phyloP scores from a whole-genome alignment of 2,113 vertebrate species.

The Eublepharis macularius region DNA sequence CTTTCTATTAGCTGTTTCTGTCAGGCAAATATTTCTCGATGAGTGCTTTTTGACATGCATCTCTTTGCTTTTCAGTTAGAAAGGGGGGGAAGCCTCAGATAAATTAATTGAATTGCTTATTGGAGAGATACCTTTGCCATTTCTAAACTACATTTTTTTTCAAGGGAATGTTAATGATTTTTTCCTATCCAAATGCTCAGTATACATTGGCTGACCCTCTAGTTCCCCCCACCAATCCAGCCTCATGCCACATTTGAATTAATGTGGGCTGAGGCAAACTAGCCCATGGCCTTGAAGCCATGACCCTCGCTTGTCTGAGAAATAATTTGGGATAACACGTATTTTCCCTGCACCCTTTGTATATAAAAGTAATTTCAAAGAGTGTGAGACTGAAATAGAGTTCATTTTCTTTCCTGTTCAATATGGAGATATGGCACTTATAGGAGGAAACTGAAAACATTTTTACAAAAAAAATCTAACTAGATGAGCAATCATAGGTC shows the following conservation, averaged over 20 bases:
- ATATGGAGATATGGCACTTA: conserved; percentile 32
- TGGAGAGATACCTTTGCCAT: conserved; percentile 56
- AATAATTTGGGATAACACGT: conserved; percentile 51
- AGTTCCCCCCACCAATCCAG: too few species aligned
- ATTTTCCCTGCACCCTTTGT: conserved; percentile 8
- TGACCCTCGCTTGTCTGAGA: too few species aligned
- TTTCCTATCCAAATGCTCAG: conserved; percentile 55
- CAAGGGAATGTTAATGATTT: conserved; percentile 51
- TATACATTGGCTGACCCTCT: too few species aligned
- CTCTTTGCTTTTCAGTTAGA: conserved; percentile 67
- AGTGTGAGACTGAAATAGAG: conserved; percentile 61
- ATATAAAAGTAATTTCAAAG: conserved; percentile 58
- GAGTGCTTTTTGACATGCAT: conserved; percentile 58
- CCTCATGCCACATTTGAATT: too few species aligned
- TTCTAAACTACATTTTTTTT: conserved; percentile 42
- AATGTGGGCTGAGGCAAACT: too few species aligned
- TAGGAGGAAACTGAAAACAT: conserved; percentile 13
- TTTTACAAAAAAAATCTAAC: neutral
- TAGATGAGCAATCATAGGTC: conserved; percentile 3
- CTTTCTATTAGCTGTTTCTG: conserved; percentile 54
- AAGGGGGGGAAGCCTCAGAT: conserved; percentile 52
- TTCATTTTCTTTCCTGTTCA: conserved; percentile 41
- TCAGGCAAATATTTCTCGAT: conserved; percentile 52
- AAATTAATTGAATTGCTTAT: conserved; percentile 76
- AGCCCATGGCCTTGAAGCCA: too few species aligned